Conservation (phyloP, 2,888 invertebrate species). For the Bombyx huttoni region DNA sequence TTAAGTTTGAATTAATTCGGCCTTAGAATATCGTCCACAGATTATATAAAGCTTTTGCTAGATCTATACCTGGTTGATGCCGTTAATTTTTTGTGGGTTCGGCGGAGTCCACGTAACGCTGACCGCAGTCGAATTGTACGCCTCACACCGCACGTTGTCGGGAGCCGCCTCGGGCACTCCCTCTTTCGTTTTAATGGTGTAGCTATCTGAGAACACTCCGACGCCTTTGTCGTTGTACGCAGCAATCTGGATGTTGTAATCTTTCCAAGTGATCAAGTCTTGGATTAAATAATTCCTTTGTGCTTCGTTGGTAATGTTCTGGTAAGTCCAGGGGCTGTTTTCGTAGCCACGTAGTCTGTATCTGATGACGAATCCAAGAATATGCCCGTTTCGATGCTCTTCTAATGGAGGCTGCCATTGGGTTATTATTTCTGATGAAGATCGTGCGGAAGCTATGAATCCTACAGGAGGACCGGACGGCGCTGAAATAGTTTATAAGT, state of each 20-base stretch:
- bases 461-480: constrained; percentile 96
- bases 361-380: constrained; percentile 92
- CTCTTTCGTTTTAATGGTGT: constrained; percentile 95
- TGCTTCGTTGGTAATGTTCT: constrained; percentile 94
- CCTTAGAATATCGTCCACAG: too few species aligned
- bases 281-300: constrained; percentile 91
- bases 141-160: constrained; percentile 80
- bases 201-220: constrained; percentile 91
- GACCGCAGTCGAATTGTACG: constrained; percentile 89
- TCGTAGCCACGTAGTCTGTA: constrained; percentile 94
- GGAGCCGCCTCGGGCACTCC: constrained; percentile 96
- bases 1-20: too few species aligned
- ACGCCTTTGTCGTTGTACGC: constrained; percentile 97
- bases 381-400: constrained; percentile 95
- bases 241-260: constrained; percentile 96
- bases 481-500: constrained; percentile 68
- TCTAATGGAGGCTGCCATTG: constrained; percentile 97
- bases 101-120: constrained; percentile 96
- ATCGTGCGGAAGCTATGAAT: constrained; percentile 94
- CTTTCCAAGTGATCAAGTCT: constrained; percentile 97
- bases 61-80: constrained; percentile 86
- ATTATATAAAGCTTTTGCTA: not conserved
- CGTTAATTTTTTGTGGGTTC: constrained; percentile 97
- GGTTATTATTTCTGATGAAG: constrained; percentile 95
- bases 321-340: constrained; percentile 91